Conservation (phyloP, 2,888 invertebrate species). For the Parnassius smintheus region DNA sequence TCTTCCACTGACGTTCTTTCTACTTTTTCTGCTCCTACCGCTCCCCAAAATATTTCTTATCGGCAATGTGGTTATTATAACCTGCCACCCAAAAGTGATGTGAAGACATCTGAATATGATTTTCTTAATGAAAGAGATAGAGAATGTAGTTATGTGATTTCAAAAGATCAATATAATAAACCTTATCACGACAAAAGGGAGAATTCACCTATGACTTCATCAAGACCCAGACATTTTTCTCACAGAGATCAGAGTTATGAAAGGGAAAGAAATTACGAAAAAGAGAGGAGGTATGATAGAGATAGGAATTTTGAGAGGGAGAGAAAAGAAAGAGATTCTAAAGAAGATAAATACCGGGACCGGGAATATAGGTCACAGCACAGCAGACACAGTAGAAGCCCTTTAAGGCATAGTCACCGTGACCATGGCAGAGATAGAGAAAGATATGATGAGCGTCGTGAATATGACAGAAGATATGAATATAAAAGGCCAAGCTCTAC, state of each 20-base stretch:
- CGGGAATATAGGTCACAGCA: conserved; percentile 38
- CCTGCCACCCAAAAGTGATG: conserved; percentile 1
- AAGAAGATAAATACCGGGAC: conserved; percentile 35
- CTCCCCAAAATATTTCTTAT: conserved; percentile 32
- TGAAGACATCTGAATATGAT: background rate
- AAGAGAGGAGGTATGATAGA: conserved; percentile 37
- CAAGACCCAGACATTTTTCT: conserved; percentile 41
- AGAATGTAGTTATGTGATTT: background rate
- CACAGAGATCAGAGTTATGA: conserved; percentile 32
- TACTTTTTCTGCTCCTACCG: conserved; percentile 30
- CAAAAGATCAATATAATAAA: conserved; percentile 2
- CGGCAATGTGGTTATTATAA: conserved; percentile 30
- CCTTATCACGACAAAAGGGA: conserved; percentile 11
- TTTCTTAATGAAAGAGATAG: conserved; percentile 7
- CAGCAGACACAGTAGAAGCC: conserved; percentile 47
- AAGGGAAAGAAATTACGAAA: conserved; percentile 23
- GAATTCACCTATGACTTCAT: conserved; percentile 30
- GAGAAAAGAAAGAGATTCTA: conserved; percentile 36
- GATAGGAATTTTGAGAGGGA: conserved; percentile 35
- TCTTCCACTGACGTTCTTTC: conserved; percentile 35
- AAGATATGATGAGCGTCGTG: conserved; percentile 36
- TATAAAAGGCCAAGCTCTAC: conserved; percentile 45
- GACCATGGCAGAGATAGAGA: conserved; percentile 41
- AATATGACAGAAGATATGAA: conserved; percentile 52
- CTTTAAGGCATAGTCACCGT: conserved; percentile 43